Evolutionary conservation across 2,797 vertebrate genomes (phyloP).

Genomic region (Tapera naevia): DNA sequence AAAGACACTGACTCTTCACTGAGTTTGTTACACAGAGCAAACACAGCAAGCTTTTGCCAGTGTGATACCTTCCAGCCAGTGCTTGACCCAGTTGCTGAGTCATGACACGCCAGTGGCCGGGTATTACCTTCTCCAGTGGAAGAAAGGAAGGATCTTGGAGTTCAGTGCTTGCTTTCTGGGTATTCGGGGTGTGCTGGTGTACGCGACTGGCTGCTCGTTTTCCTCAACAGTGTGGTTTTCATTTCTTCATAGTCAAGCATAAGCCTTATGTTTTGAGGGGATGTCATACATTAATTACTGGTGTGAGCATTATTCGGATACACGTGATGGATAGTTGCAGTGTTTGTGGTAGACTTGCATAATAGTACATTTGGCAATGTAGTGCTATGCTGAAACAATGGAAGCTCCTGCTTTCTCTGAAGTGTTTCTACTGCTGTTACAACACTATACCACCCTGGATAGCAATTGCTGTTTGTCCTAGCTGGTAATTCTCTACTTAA

Average conservation of each 20-base stretch:
- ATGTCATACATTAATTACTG: neutral
- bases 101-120: accelerated
- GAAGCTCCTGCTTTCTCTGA: conserved; percentile 36
- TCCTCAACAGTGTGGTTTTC: neutral
- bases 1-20: accelerated
- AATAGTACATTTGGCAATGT: conserved; percentile 36
- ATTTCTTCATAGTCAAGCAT: neutral
- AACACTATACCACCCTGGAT: neutral
- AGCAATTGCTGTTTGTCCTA: neutral
- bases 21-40: neutral
- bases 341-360: conserved; percentile 5
- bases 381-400: conserved; percentile 11
- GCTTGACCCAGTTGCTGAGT: neutral
- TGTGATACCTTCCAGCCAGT: neutral
- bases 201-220: accelerated
- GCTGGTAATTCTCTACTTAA: neutral
- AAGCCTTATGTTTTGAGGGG: neutral
- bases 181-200: neutral
- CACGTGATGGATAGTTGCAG: neutral
- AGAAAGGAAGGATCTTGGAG: too few species aligned
- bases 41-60: neutral
- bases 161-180: neutral
- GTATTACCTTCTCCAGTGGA: neutral
- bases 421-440: neutral
- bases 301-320: neutral